Base-by-base conservation (phyloP, 2,888 invertebrate genomes). In the Eupeodes luniger region DNA sequence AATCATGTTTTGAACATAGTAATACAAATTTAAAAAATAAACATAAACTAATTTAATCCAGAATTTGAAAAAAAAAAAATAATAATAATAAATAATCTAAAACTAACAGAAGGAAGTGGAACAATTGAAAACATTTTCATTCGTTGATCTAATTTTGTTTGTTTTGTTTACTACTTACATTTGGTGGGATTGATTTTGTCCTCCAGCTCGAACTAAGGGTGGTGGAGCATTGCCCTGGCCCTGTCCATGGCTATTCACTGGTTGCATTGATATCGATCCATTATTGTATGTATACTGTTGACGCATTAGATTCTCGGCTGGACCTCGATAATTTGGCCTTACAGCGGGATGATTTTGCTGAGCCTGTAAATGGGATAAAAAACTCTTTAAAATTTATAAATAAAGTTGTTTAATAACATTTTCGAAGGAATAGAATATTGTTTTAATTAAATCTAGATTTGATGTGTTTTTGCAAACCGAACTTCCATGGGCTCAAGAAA, bases 181-280 rank as follows among this genome's bases (percentile, higher is more conserved):
- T 81, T 81, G 88, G 89, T 93, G 93, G 91, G 91, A 92, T 82
- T 91, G 87, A 89, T 91, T 92, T 89, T 93, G 93, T 51, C 95
- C 95, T 91, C 94, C 94, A 62, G 95, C 93, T 91, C 95, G 94
- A 91, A 95, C 95, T 84, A 95, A 94, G 67, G 95, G 95, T 81
- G 95, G 95, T 89, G 95, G 95, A 85, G 95, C 94, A 93, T 95
- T 95, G n/a, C 91, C 91, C 59, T 93, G 92, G 19, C 91, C 91
- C 55, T 93, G 92, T 0, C 91, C 90, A 84, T 92, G 92, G 82
- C 85, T 92, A 77, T 92, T 93, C 16, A 93, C 93, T 61, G 93
- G 92, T 80, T 93, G 92, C 93, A 93, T 93, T 51, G 93, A 92
- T 84, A 93, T 93, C 59, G 90, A 90, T 80, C 93, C 92, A 90